phyloP scores from a whole-genome alignment of 2,888 invertebrate genomes.

The Lasius fuliginosus region DNA sequence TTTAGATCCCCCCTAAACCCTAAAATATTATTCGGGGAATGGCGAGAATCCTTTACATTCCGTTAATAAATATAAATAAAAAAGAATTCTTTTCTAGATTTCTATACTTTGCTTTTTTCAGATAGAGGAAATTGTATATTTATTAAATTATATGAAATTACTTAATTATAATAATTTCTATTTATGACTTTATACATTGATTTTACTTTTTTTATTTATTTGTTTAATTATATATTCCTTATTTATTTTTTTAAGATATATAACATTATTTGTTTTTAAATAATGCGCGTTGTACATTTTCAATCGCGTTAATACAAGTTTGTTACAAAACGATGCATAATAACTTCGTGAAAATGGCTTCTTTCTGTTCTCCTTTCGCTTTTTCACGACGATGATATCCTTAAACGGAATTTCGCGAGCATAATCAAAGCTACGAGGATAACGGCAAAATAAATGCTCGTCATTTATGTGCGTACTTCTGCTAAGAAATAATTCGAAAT shows the following conservation, averaged over 20 bases:
- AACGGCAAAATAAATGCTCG: constrained; percentile 43
- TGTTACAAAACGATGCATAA: not conserved
- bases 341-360: constrained; percentile 1
- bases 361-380: not conserved
- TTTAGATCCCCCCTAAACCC: not conserved
- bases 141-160: not conserved
- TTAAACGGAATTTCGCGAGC: constrained; percentile 37
- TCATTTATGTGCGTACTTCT: constrained; percentile 41
- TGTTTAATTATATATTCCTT: not conserved
- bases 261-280: not conserved
- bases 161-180: not conserved
- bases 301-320: not conserved
- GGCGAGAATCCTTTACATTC: not conserved
- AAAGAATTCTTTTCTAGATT: not conserved
- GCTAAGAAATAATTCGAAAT: constrained; percentile 57
- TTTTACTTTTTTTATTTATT: not conserved
- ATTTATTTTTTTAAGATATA: not conserved
- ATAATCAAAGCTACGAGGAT: constrained; percentile 47
- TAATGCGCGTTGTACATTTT: not conserved
- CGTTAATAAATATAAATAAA: not conserved
- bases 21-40: not conserved
- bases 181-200: not conserved
- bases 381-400: constrained; percentile 5
- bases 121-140: not conserved
- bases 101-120: not conserved